phyloP scores from a whole-genome alignment of 2,888 invertebrate species.

The Drymonia ruficornis region DNA sequence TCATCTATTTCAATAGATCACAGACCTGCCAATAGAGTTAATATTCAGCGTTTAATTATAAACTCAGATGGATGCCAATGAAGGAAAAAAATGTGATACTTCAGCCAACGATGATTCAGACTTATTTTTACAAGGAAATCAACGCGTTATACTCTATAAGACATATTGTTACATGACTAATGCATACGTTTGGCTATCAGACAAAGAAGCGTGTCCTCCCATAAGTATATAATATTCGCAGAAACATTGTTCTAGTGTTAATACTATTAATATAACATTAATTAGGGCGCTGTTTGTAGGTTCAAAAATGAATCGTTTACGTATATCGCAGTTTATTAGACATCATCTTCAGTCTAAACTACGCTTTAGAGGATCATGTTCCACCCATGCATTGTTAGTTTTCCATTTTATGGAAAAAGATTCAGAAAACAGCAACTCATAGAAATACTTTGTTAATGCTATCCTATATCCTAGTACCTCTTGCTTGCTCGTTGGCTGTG shows the following conservation, averaged over 20 bases:
- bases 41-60: constrained; percentile 6
- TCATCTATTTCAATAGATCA: not conserved
- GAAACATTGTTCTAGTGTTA: constrained; percentile 15
- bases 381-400: too few species aligned
- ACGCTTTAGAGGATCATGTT: too few species aligned
- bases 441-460: too few species aligned
- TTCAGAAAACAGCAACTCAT: too few species aligned
- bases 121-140: constrained; percentile 16
- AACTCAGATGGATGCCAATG: constrained; percentile 5
- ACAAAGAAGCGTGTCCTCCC: constrained; percentile 16
- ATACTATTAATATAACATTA: constrained; percentile 19
- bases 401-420: too few species aligned
- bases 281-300: constrained; percentile 2
- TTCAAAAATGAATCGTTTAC: not conserved
- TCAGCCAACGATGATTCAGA: constrained; percentile 24
- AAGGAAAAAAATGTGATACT: not conserved
- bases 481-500: too few species aligned
- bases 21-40: constrained; percentile 1
- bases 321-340: too few species aligned
- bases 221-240: constrained; percentile 27
- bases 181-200: constrained; percentile 34
- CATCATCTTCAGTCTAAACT: too few species aligned
- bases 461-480: too few species aligned
- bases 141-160: constrained; percentile 14
- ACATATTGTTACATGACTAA: constrained; percentile 27